Percentiles rank a stretch among this genome's conserved stretches.
Conservation (phyloP, 2,113 vertebrate species). For the Catagonus wagneri region DNA sequence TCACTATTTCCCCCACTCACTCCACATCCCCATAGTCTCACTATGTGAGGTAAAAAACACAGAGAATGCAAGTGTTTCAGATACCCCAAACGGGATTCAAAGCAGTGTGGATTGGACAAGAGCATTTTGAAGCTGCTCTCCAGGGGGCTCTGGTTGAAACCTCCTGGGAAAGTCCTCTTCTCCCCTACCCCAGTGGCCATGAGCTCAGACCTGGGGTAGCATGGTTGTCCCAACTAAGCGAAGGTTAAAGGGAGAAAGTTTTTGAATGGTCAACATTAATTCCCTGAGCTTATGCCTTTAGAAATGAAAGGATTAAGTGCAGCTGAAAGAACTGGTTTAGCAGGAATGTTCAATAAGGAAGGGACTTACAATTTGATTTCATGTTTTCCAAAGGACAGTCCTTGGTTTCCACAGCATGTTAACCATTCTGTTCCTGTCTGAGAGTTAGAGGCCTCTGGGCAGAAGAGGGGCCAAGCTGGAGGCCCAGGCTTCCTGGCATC, state of each 20-base stretch:
- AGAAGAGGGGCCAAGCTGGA: neutral
- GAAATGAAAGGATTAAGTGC: neutral
- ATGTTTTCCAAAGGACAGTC: neutral
- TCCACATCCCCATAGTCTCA: neutral
- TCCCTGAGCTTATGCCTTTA: neutral
- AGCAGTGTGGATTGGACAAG: neutral
- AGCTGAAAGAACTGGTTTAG: neutral
- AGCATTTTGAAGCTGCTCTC: neutral
- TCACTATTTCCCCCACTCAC: neutral
- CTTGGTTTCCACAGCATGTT: neutral
- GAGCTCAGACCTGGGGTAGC: too few relatives aligned
- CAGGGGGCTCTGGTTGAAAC: too few relatives aligned
- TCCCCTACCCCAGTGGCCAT: neutral
- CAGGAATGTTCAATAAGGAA: conserved; percentile 11
- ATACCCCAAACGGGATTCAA: neutral
- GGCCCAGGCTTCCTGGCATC: neutral
- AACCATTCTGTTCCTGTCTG: neutral
- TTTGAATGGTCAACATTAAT: neutral
- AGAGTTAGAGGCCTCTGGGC: neutral
- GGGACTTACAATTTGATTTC: neutral
- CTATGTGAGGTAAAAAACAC: too few relatives aligned
- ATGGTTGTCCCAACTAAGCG: neutral
- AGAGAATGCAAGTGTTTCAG: neutral
- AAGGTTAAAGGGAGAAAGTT: neutral
- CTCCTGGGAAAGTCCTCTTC: neutral